Percentiles rank a stretch among this genome's conserved stretches.
Conservation (phyloP, 2,888 invertebrate genomes). For the Rotaria socialis region DNA sequence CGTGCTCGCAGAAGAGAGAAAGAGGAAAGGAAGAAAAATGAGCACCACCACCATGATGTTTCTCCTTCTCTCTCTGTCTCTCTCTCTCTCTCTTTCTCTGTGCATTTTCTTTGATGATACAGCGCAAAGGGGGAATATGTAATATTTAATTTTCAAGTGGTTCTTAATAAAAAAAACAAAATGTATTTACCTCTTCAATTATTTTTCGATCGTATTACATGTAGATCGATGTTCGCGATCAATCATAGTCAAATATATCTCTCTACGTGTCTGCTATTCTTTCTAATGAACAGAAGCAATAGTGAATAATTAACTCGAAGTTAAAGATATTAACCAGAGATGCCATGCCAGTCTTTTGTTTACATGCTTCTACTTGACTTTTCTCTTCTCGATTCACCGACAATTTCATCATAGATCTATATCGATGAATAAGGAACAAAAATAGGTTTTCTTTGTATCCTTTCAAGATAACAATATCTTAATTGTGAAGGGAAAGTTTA, state of each 20-base stretch:
- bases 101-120: neutral
- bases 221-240: neutral
- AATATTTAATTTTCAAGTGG: constrained; percentile 22
- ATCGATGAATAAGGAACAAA: neutral
- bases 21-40: neutral
- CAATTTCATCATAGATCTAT: neutral
- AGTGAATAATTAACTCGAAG: constrained; percentile 9
- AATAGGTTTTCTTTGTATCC: neutral
- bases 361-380: neutral
- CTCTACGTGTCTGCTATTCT: neutral
- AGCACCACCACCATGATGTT: neutral
- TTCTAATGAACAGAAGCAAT: constrained; percentile 2
- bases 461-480: neutral
- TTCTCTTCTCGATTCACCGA: neutral
- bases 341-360: neutral
- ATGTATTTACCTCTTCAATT: neutral
- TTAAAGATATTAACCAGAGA: neutral
- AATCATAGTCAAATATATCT: neutral
- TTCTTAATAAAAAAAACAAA: neutral
- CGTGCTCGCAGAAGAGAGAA: neutral
- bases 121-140: neutral
- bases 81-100: neutral
- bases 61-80: neutral
- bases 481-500: neutral
- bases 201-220: neutral